phyloP scores from a whole-genome alignment of 1,140 invertebrate species.

The Eciton burchellii region DNA sequence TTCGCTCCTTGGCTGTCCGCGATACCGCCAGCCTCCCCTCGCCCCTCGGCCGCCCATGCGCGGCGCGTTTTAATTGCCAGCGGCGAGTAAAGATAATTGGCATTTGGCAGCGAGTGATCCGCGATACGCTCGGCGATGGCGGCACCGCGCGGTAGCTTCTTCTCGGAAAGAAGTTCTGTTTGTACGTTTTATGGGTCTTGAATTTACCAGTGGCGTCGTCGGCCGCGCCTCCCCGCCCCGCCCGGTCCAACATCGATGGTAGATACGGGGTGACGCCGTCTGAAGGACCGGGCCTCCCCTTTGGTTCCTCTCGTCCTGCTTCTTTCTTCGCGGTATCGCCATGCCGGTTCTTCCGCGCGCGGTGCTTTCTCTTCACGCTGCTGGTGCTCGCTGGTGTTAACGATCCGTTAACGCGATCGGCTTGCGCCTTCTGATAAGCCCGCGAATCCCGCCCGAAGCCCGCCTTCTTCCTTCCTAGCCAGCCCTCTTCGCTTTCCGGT shows the following conservation, averaged over 20 bases:
- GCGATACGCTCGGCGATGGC: conserved; percentile 68
- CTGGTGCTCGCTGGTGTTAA: conserved; percentile 41
- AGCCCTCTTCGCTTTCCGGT: background rate
- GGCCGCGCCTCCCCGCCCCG: conserved; percentile 51
- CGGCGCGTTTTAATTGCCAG: conserved; percentile 71
- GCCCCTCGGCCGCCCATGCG: conserved; percentile 31
- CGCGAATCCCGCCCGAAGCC: conserved; percentile 4
- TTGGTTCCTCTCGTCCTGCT: background rate
- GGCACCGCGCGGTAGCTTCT: conserved; percentile 66
- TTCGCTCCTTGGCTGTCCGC: conserved; percentile 13
- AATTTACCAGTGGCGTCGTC: conserved; percentile 63
- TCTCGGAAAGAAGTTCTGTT: conserved; percentile 78
- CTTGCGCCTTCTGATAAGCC: conserved; percentile 41
- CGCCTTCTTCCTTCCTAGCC: background rate
- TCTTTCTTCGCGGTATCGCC: conserved; percentile 2
- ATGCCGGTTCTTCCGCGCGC: conserved; percentile 11
- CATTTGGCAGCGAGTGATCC: conserved; percentile 77
- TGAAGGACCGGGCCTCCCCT: conserved; percentile 54
- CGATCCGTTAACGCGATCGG: conserved; percentile 50
- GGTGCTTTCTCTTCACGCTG: conserved; percentile 45
- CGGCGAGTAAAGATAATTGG: conserved; percentile 76
- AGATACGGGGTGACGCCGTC: conserved; percentile 76
- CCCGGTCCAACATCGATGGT: conserved; percentile 69
- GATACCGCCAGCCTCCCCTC: conserved; percentile 45
- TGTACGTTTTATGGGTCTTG: conserved; percentile 73